Evolutionary conservation across 2,888 invertebrate genomes (phyloP).

Genomic region (Euzophera pinguis): DNA sequence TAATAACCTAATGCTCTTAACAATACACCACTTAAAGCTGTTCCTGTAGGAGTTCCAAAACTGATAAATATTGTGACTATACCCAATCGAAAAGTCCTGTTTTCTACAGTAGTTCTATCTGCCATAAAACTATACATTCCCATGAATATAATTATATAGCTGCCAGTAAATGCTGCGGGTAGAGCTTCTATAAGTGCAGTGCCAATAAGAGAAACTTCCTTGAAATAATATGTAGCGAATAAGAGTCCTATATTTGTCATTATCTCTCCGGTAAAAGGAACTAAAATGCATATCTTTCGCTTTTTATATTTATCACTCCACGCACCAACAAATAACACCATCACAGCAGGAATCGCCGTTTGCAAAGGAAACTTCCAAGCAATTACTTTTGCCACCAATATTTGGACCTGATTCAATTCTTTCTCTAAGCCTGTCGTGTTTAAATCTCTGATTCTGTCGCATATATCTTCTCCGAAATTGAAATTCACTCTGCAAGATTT

Average conservation of each 20-base stretch:
- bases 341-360: constrained; percentile 78
- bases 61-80: constrained; percentile 78
- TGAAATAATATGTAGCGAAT: constrained; percentile 78
- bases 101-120: constrained; percentile 78
- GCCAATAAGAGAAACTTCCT: constrained; percentile 68
- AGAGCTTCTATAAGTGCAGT: constrained; percentile 78
- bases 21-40: constrained; percentile 73
- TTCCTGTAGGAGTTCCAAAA: constrained; percentile 74
- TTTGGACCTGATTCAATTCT: constrained; percentile 64
- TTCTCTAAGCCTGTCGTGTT: constrained; percentile 65
- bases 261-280: constrained; percentile 79
- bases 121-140: constrained; percentile 82
- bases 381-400: constrained; percentile 72
- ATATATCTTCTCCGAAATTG: constrained; percentile 71
- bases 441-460: constrained; percentile 66
- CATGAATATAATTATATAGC: constrained; percentile 80
- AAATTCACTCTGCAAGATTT: constrained; percentile 80
- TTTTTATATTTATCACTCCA: constrained; percentile 82
- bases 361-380: constrained; percentile 81
- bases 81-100: constrained; percentile 82
- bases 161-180: constrained; percentile 81
- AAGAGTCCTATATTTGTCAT: constrained; percentile 74
- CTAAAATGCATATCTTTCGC: constrained; percentile 79
- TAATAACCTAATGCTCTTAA: constrained; percentile 66
- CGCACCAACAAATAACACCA: constrained; percentile 80